phyloP scores from a whole-genome alignment of 1,140 invertebrate genomes.

The Luehdorfia chinensis region DNA sequence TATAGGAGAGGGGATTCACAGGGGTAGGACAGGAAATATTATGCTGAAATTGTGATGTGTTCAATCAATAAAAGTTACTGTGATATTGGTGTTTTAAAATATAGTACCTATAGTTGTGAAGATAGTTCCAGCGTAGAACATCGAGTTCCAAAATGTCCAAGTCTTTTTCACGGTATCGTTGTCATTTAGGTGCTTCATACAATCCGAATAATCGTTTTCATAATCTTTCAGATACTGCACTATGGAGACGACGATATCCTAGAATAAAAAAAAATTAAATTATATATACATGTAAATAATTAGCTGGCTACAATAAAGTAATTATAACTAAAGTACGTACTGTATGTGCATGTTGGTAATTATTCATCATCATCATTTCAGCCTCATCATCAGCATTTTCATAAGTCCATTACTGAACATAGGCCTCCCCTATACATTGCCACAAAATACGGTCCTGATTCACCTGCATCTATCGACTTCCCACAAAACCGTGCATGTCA shows the following conservation, averaged over 20 bases:
- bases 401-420: too few species aligned
- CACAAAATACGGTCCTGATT: too few species aligned
- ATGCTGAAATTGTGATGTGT: too few species aligned
- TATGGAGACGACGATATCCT: constrained; percentile 65
- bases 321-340: background rate
- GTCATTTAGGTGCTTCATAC: constrained; percentile 70
- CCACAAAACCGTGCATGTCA: too few species aligned
- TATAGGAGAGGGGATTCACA: too few species aligned
- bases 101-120: constrained; percentile 94
- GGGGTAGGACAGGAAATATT: too few species aligned
- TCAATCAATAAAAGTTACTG: too few species aligned
- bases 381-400: too few species aligned
- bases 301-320: constrained; percentile 7
- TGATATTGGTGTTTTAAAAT: too few species aligned
- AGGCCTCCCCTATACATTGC: too few species aligned
- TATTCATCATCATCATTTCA: background rate
- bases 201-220: constrained; percentile 78
- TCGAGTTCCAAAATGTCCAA: constrained; percentile 94
- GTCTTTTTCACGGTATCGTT: constrained; percentile 73
- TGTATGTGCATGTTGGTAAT: background rate
- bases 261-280: constrained; percentile 14
- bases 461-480: too few species aligned
- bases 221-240: constrained; percentile 73
- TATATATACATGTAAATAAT: too few species aligned
- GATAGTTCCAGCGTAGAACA: constrained; percentile 95